Evolutionary conservation across 2,888 invertebrate species (phyloP).

Genomic region (Laothoe populi): DNA sequence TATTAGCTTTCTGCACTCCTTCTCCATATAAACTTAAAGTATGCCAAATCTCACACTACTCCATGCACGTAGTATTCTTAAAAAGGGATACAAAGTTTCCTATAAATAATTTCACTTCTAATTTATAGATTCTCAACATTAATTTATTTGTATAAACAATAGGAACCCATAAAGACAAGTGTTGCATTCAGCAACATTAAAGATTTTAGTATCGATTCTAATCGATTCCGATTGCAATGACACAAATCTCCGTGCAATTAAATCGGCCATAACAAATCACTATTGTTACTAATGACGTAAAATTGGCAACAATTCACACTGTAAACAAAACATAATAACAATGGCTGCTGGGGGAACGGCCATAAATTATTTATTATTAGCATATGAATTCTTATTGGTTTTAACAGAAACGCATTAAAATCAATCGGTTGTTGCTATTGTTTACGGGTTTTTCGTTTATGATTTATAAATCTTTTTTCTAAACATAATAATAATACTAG

Average conservation of each 20-base stretch:
- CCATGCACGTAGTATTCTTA: too few relatives aligned
- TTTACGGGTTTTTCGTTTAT: slow-evolving; percentile 33
- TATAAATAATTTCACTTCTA: too few relatives aligned
- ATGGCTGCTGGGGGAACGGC: slow-evolving; percentile 34
- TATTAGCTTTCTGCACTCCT: too few relatives aligned
- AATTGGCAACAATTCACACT: slow-evolving; percentile 13
- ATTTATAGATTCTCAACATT: too few relatives aligned
- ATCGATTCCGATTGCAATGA: neutral
- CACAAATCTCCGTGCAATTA: slow-evolving; percentile 4
- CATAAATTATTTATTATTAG: slow-evolving; percentile 42
- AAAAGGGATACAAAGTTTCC: too few relatives aligned
- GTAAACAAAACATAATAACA: slow-evolving; percentile 9
- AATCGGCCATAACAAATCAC: slow-evolving; percentile 1
- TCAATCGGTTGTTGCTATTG: slow-evolving; percentile 32
- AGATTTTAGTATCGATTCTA: neutral
- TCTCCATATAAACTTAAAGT: too few relatives aligned
- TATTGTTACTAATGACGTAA: slow-evolving; percentile 9
- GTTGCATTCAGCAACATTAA: neutral
- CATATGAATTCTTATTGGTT: slow-evolving; percentile 42
- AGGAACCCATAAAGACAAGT: too few relatives aligned
- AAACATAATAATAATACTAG: neutral
- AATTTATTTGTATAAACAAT: too few relatives aligned
- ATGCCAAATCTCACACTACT: too few relatives aligned
- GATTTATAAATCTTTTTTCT: neutral
- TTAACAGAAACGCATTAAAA: slow-evolving; percentile 33